phyloP scores from a whole-genome alignment of 2,113 vertebrate species.

The Sinocyclocheilus anshuiensis region DNA sequence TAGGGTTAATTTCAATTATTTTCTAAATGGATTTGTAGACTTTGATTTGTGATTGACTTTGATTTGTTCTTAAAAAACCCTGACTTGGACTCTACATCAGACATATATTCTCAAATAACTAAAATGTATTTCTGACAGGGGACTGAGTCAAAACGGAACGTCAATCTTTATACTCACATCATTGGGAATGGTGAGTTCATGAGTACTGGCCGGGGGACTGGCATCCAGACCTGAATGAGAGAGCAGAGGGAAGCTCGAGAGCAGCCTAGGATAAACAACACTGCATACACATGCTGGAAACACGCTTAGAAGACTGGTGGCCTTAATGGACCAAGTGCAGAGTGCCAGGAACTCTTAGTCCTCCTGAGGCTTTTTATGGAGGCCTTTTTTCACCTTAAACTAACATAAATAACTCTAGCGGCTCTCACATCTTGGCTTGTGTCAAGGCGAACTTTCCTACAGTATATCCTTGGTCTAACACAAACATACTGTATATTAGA shows the following conservation, averaged over 20 bases:
- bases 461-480: background rate
- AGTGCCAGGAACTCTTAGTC: background rate
- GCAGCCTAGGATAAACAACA: conserved; percentile 59
- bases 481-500: background rate
- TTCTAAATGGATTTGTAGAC: background rate
- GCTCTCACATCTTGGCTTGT: background rate
- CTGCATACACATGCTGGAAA: conserved; percentile 11
- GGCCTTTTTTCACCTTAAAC: background rate
- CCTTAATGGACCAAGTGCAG: background rate
- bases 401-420: conserved; percentile 10
- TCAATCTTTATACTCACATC: conserved; percentile 85
- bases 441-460: background rate
- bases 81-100: background rate
- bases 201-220: conserved; percentile 94
- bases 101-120: background rate
- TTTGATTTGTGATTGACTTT: background rate
- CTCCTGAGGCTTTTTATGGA: background rate
- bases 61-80: background rate
- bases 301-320: background rate
- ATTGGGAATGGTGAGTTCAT: conserved; percentile 98
- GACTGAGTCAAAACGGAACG: background rate
- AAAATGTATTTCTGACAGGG: background rate
- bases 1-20: too few relatives aligned
- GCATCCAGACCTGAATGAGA: conserved; percentile 88
- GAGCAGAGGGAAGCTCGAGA: conserved; percentile 56